Evolutionary conservation across 2,888 invertebrate species (phyloP).

Genomic region (Crioceris asparagi): DNA sequence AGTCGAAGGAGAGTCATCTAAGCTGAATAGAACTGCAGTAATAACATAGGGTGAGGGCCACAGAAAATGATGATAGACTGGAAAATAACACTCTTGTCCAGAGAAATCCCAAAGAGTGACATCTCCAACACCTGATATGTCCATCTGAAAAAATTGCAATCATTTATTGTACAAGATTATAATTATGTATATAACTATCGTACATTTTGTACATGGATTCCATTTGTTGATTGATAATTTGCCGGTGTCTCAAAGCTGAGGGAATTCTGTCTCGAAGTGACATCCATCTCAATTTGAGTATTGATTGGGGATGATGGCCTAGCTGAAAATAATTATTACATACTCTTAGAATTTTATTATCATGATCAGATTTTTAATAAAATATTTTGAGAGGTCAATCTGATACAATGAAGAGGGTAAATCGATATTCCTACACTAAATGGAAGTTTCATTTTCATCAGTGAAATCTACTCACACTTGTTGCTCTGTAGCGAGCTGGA

Average conservation of each 20-base stretch:
- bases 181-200: slow-evolving; percentile 16
- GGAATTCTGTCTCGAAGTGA: slow-evolving; percentile 48
- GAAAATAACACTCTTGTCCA: slow-evolving; percentile 61
- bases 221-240: slow-evolving; percentile 49
- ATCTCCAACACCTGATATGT: slow-evolving; percentile 48
- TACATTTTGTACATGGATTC: slow-evolving; percentile 52
- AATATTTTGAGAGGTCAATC: too few species aligned
- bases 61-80: slow-evolving; percentile 63
- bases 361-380: too few species aligned
- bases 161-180: neutral
- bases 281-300: slow-evolving; percentile 48
- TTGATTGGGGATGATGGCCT: slow-evolving; percentile 40
- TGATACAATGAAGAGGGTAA: too few species aligned
- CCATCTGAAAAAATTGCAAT: slow-evolving; percentile 34
- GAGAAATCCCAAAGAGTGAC: slow-evolving; percentile 65
- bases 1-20: slow-evolving; percentile 54
- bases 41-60: slow-evolving; percentile 39
- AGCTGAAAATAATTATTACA: slow-evolving; percentile 30
- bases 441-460: too few species aligned
- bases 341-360: neutral
- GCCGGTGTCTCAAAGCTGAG: slow-evolving; percentile 45
- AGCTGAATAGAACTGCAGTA: slow-evolving; percentile 52
- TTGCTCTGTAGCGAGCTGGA: slow-evolving; percentile 41
- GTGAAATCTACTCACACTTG: slow-evolving; percentile 38
- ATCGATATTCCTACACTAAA: too few species aligned